Conservation (phyloP, 2,888 invertebrate genomes). For the Desoria tigrina region DNA sequence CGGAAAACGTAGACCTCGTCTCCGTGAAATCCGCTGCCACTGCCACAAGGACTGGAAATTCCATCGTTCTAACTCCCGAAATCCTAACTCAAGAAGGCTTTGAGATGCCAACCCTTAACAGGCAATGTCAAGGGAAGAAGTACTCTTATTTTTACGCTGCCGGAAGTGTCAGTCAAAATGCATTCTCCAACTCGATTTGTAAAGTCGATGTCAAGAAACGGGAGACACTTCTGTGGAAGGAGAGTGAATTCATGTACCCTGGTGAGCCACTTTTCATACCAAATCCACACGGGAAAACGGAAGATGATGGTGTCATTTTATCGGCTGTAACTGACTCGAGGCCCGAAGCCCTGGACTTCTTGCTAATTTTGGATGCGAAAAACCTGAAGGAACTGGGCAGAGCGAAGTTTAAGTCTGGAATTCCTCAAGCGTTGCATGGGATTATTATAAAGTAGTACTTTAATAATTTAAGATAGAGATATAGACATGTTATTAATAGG, state of each 20-base stretch:
- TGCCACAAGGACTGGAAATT: slow-evolving; percentile 56
- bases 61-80: slow-evolving; percentile 51
- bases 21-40: slow-evolving; percentile 55
- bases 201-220: slow-evolving; percentile 37
- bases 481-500: neutral
- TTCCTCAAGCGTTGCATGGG: slow-evolving; percentile 27
- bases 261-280: slow-evolving; percentile 60
- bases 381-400: slow-evolving; percentile 64
- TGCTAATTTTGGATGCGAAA: slow-evolving; percentile 56
- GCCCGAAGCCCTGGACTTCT: slow-evolving; percentile 44
- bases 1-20: slow-evolving; percentile 22
- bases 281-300: slow-evolving; percentile 57
- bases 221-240: slow-evolving; percentile 33
- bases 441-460: slow-evolving; percentile 27
- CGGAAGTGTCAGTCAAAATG: slow-evolving; percentile 54
- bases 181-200: slow-evolving; percentile 52
- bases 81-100: slow-evolving; percentile 53
- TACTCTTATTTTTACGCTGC: slow-evolving; percentile 61
- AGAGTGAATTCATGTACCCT: slow-evolving; percentile 43
- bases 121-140: slow-evolving; percentile 55
- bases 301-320: slow-evolving; percentile 59
- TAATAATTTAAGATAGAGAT: neutral
- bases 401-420: slow-evolving; percentile 57
- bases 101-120: slow-evolving; percentile 61
- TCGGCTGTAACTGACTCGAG: slow-evolving; percentile 54